phyloP scores from a whole-genome alignment of 2,888 invertebrate genomes.

The Poecilus cupreus region DNA sequence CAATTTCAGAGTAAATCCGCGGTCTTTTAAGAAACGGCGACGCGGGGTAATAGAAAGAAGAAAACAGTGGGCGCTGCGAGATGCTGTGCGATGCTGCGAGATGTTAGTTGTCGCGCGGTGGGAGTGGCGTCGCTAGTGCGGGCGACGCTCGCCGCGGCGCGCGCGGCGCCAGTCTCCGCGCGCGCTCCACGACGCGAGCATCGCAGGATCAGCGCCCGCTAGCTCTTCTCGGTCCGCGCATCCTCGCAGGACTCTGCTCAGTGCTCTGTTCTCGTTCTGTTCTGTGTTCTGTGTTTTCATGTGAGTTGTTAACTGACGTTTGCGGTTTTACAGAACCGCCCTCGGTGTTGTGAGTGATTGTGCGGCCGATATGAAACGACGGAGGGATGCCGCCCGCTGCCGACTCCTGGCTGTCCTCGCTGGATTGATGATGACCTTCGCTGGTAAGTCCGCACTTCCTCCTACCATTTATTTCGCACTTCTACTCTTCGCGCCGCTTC shows the following conservation, averaged over 20 bases:
- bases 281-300: slow-evolving; percentile 22
- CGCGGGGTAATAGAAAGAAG: slow-evolving; percentile 47
- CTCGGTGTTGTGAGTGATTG: slow-evolving; percentile 43
- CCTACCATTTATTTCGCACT: neutral
- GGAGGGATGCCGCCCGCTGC: slow-evolving; percentile 27
- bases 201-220: too few relatives aligned
- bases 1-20: slow-evolving; percentile 49
- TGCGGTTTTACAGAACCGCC: slow-evolving; percentile 54
- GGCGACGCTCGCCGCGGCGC: slow-evolving; percentile 66
- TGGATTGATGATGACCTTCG: slow-evolving; percentile 39
- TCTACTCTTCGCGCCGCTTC: slow-evolving; percentile 12
- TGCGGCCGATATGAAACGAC: slow-evolving; percentile 47
- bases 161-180: slow-evolving; percentile 70
- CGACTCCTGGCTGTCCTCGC: slow-evolving; percentile 32
- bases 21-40: slow-evolving; percentile 46
- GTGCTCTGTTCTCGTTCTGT: neutral
- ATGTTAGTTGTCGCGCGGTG: slow-evolving; percentile 68
- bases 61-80: slow-evolving; percentile 45
- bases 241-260: slow-evolving; percentile 3
- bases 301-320: slow-evolving; percentile 38
- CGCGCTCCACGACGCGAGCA: slow-evolving; percentile 66
- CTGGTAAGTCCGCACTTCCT: slow-evolving; percentile 58
- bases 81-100: slow-evolving; percentile 62
- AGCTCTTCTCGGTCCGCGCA: neutral
- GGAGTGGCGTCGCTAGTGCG: slow-evolving; percentile 69